Evolutionary conservation across 2,113 vertebrate genomes (phyloP), one percentile per base, ranked within the genome.

Genomic region (Todiramphus chloris): DNA sequence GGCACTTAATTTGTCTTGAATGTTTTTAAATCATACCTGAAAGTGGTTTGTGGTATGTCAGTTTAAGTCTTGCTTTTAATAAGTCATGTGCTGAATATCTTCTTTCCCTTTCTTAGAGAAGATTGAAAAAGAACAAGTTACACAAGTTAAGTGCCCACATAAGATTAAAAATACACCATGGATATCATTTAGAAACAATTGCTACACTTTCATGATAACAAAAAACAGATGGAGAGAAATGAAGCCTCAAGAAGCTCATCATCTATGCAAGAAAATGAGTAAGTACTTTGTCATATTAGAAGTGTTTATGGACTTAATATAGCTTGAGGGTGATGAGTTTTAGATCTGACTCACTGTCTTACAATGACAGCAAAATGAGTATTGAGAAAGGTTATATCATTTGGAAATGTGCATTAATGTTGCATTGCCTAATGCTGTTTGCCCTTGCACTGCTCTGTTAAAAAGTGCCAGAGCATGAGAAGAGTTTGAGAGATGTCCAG

Each of bases 171-270:
- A 98, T 51, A 98, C 98, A 35, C 99, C 98, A 66, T 99, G 99
- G 99, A 98, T 99, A 96, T 98, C 99, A 39, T 99, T 99, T 97
- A 98, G 96, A 94, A 99, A 98, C 88, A 99, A 98, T 91, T 99
- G 99, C 94, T 99, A 99, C 90, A 97, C 98, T 53, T 99, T 99
- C 81, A 97, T 99, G 96, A 97, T 99, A 95, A 96, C 94, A 20
- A 93, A 98, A 76, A 96, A 97, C 75, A 98, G 98, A 91, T 99
- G 99, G 98, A 94, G 82, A 9, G 83, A 96, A 31, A 60, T 95
- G 66, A 95, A 97, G 33, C 50, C 92, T 33, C 96, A 96, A 12
- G 97, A 97, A 50, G 87, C 98, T 59, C 93, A 97, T 19, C 89
- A 98, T 16, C 97, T 97, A 77, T 99, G 99, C 98, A 98, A 95